Evolutionary conservation across 2,797 vertebrate genomes (phyloP).

Genomic region (Botia almorhae): DNA sequence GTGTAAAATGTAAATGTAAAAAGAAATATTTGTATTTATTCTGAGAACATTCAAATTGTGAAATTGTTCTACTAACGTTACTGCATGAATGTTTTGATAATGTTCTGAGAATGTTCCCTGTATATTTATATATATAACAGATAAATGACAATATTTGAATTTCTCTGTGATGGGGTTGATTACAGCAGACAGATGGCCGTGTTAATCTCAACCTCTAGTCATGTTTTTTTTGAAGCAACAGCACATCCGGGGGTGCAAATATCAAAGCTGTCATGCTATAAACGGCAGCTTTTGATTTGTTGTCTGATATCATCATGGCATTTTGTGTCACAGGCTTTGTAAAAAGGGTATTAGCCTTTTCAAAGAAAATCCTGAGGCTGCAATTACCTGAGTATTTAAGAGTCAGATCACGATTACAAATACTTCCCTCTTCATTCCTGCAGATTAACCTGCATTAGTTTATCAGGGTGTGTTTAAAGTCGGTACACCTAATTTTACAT

Average conservation of each 20-base stretch:
- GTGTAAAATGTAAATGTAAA: no score
- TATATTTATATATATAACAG: neutral
- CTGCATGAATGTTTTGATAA: no score
- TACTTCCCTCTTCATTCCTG: constrained; percentile 75
- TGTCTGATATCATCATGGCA: constrained; percentile 58
- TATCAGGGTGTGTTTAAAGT: constrained; percentile 64
- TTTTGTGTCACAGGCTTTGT: constrained; percentile 62
- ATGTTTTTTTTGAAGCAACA: constrained; percentile 68
- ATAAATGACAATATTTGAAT: neutral
- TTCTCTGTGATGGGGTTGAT: constrained; percentile 25
- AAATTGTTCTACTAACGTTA: no score
- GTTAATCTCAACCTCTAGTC: constrained; percentile 54
- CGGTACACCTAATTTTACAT: constrained; percentile 62
- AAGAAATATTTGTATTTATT: no score
- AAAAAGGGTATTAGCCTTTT: constrained; percentile 53
- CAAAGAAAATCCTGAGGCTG: constrained; percentile 71
- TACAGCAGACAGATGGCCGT: constrained; percentile 54
- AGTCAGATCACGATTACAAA: constrained; percentile 82
- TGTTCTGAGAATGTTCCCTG: neutral
- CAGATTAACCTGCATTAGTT: constrained; percentile 72
- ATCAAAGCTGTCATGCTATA: constrained; percentile 72
- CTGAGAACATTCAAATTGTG: no score
- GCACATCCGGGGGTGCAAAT: constrained; percentile 70
- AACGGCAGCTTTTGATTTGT: constrained; percentile 67
- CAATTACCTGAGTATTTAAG: constrained; percentile 83